A percentile compares a stretch with the other conserved stretches of the same genome.
Evolutionary conservation across 2,888 invertebrate species (phyloP).

Genomic region (Volucella inflata): DNA sequence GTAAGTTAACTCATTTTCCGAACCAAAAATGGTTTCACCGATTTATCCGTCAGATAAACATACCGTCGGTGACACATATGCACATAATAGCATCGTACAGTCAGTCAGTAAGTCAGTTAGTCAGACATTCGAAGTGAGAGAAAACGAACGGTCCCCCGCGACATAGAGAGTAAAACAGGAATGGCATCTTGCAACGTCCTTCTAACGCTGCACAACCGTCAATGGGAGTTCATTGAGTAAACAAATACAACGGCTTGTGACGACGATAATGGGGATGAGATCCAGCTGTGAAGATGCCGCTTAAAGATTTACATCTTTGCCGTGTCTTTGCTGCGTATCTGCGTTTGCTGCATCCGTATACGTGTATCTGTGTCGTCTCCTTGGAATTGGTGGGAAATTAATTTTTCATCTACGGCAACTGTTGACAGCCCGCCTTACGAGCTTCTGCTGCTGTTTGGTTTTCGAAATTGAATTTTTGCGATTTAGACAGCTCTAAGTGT

Average conservation of each 20-base stretch:
- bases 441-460: not conserved
- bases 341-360: not conserved
- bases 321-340: not conserved
- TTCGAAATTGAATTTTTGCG: slow-evolving; percentile 29
- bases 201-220: slow-evolving; percentile 9
- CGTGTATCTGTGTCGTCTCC: not conserved
- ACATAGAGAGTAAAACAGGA: slow-evolving; percentile 10
- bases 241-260: slow-evolving; percentile 16
- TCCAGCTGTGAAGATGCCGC: slow-evolving; percentile 16
- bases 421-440: slow-evolving; percentile 10
- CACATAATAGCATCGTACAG: not conserved
- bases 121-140: not conserved
- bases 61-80: not conserved
- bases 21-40: slow-evolving; percentile 18
- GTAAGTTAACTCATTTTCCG: not conserved
- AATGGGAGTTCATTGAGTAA: slow-evolving; percentile 34
- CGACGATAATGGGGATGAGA: not conserved
- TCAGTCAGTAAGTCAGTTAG: slow-evolving; percentile 13
- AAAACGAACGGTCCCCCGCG: not conserved
- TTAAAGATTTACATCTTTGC: not conserved
- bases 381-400: no score
- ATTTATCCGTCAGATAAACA: slow-evolving; percentile 25
- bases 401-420: slow-evolving; percentile 9
- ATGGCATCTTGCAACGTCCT: not conserved
- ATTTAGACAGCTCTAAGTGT: slow-evolving; percentile 48